These are phyloP conservation scores for Passerculus sandwichensis DNA, from an alignment of 2,797 vertebrate genomes.

Conservation along the genomic window DNA sequence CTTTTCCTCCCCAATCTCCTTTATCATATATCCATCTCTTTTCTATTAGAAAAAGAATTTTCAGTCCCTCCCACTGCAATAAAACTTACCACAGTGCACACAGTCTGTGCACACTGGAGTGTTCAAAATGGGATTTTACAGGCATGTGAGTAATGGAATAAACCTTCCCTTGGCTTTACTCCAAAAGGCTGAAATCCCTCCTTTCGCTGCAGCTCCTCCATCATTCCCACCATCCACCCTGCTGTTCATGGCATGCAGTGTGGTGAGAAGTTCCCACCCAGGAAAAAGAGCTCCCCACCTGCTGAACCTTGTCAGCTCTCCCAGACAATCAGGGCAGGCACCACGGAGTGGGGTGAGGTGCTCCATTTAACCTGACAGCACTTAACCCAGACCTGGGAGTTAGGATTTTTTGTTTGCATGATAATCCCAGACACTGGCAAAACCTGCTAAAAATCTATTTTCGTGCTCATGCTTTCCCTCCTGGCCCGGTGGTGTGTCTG, in stretches of 20 bases:
- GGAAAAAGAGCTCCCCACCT: background rate
- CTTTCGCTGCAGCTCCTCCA: background rate
- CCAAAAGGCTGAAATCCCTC: background rate
- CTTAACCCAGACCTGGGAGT: background rate
- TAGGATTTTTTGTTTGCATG: background rate
- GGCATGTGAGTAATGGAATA: background rate
- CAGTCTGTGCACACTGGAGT: background rate
- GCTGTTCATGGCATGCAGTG: background rate
- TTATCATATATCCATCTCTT: background rate
- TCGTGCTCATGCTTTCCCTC: background rate
- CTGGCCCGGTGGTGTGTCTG: background rate
- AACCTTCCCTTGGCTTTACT: background rate
- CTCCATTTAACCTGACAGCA: background rate
- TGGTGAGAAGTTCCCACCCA: background rate
- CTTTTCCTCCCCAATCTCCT: background rate
- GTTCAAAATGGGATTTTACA: conserved; percentile 12
- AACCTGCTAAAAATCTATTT: background rate
- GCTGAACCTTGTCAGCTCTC: background rate
- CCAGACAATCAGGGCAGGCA: background rate
- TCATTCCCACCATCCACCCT: background rate
- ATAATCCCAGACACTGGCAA: background rate
- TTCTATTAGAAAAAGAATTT: background rate
- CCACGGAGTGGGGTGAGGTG: rapidly evolving
- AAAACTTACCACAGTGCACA: background rate
- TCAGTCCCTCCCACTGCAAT: background rate